Percentiles rank a stretch among this genome's conserved stretches.
Evolutionary conservation across 2,797 vertebrate species (phyloP).

Genomic region (Acrocephalus scirpaceus): DNA sequence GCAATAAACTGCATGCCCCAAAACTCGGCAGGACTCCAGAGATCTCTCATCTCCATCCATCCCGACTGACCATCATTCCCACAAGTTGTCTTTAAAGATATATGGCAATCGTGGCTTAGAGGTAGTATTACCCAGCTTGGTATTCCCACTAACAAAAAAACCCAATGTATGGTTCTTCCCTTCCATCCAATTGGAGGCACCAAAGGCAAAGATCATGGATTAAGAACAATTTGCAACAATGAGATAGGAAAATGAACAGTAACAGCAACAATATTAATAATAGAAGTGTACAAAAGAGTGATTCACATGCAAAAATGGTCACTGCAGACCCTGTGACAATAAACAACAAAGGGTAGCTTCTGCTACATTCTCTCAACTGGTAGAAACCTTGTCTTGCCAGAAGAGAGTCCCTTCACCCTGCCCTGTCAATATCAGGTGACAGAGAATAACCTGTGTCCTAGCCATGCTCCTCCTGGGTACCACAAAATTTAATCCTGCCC

Average conservation of each 20-base stretch:
- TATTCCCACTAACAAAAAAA: background rate
- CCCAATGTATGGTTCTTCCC: background rate
- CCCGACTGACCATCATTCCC: too few species aligned
- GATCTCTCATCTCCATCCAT: too few species aligned
- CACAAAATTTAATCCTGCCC: background rate
- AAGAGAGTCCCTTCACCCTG: background rate
- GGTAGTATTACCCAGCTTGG: background rate
- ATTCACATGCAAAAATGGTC: background rate
- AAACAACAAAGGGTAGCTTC: background rate
- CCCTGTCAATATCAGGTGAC: background rate
- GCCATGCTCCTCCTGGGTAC: background rate
- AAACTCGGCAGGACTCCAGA: too few species aligned
- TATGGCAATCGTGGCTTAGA: background rate
- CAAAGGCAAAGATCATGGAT: background rate
- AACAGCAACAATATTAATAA: background rate
- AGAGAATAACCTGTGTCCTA: background rate
- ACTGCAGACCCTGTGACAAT: rapidly evolving
- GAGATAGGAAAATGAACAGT: background rate
- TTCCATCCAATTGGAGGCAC: background rate
- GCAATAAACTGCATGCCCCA: too few species aligned
- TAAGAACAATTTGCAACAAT: background rate
- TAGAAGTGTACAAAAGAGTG: background rate
- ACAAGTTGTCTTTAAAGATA: background rate
- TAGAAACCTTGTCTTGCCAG: background rate
- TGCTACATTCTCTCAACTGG: background rate